Evolutionary conservation across 1,140 invertebrate genomes (phyloP).

Genomic region (Drosophila saltans): DNA sequence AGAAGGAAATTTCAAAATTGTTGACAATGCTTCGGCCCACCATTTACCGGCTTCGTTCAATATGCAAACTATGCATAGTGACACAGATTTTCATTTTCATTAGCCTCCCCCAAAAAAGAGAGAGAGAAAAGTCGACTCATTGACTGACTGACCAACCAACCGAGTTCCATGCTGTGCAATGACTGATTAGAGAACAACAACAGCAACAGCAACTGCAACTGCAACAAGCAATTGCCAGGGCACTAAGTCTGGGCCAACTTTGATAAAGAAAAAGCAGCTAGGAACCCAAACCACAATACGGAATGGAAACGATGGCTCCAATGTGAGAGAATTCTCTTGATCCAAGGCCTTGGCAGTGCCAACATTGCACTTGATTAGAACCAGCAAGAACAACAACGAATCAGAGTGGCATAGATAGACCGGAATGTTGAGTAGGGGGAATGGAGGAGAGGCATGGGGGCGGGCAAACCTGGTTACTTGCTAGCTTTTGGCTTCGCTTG

Average conservation of each 20-base stretch:
- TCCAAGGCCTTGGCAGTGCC: constrained; percentile 28
- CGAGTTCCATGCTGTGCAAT: constrained; percentile 49
- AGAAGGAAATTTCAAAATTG: constrained; percentile 45
- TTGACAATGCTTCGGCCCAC: constrained; percentile 27
- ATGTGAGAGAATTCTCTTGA: constrained; percentile 39
- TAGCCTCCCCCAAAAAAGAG: constrained; percentile 29
- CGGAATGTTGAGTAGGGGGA: constrained; percentile 12
- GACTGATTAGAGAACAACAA: constrained; percentile 67
- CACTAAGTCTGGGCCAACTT: constrained; percentile 58
- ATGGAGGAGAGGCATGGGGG: background rate
- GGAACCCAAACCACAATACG: constrained; percentile 66
- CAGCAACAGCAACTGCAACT: constrained; percentile 37
- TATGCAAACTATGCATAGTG: constrained; percentile 71
- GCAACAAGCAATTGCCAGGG: constrained; percentile 15
- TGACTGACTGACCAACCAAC: background rate
- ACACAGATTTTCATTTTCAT: constrained; percentile 80
- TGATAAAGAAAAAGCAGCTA: constrained; percentile 76
- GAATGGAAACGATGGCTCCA: constrained; percentile 42
- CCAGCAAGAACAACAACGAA: constrained; percentile 30
- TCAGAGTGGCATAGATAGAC: constrained; percentile 37
- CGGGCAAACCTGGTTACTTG: constrained; percentile 73
- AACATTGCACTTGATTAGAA: constrained; percentile 76
- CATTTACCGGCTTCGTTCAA: constrained; percentile 38
- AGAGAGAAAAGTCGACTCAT: constrained; percentile 24
- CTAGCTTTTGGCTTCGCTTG: constrained; percentile 52